Evolutionary conservation across 2,888 invertebrate genomes (phyloP), one percentile per base, ranked within the genome.

Genomic region (Auanema sp.): DNA sequence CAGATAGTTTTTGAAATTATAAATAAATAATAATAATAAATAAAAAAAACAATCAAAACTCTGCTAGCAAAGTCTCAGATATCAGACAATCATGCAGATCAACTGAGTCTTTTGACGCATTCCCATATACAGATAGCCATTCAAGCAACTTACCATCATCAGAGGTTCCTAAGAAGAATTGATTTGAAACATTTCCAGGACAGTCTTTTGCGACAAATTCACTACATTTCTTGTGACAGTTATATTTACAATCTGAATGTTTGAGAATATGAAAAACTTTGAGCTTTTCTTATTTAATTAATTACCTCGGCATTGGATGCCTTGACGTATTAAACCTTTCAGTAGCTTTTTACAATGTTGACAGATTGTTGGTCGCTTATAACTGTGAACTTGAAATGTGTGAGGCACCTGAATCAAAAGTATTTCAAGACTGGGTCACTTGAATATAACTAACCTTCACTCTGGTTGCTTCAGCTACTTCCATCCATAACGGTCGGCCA

Each of bases 341-440:
- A 98, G 89, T 79, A 98, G 89, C 86, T 93, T 93, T 86, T 93
- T 93, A 88, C 97, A 98, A 85, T 90, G 89, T 79, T 94, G 92
- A 85, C 98, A 98, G 21, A 97, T 91, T 0, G 97, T 98, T 60
- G 96, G 98, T 56, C 93, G 89, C 53, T 93, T 95, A 87, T 98
- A 98, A 60, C 92, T 91, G 87, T 97, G 97, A 71, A 97, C 89
- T 73, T 93, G 91, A 87, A 96, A 96, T 5, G 96, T 96, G 87
- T 97, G 97, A 42, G 97, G 96, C 83, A 93, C 91, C 83, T 90
- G 89, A 65, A 87, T 85, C 53, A 84, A 79, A 54, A 8, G 6
- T 52, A 33, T 44, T 51, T 11, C 11, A 43, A 43, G 14, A 11
- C 11, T 12, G 11, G 43, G 43, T 43, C 14, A 14, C 14, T 11